Evolutionary conservation across 1,140 invertebrate species (phyloP).

Genomic region (Aethina tumida): DNA sequence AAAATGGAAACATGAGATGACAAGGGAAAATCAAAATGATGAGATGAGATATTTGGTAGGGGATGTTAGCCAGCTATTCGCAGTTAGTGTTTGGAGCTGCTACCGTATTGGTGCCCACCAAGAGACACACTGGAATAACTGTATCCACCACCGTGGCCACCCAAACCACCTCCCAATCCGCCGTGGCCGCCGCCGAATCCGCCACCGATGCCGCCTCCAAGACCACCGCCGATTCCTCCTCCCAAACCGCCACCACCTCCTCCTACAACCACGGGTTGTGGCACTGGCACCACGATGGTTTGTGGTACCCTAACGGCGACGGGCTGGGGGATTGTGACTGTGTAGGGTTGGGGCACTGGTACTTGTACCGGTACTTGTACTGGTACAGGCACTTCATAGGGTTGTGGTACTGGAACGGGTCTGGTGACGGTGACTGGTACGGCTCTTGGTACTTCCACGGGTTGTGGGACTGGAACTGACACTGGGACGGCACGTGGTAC

Average conservation of each 20-base stretch:
- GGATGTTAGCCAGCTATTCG: too few species aligned
- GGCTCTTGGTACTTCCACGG: slow-evolving; percentile 6
- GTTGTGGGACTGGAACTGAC: slow-evolving; percentile 8
- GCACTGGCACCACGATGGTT: slow-evolving; percentile 10
- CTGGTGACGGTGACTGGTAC: too few species aligned
- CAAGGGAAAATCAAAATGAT: too few species aligned
- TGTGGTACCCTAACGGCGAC: slow-evolving; percentile 11
- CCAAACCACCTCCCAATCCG: not conserved
- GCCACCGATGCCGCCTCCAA: not conserved
- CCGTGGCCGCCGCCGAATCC: slow-evolving; percentile 1
- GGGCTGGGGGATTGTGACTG: slow-evolving; percentile 10
- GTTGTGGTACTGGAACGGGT: slow-evolving; percentile 5
- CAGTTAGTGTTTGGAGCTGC: slow-evolving; percentile 8
- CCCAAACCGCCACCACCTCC: slow-evolving; percentile 4
- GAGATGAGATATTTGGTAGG: too few species aligned
- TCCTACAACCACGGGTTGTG: slow-evolving; percentile 3
- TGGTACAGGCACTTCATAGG: not conserved
- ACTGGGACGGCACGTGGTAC: slow-evolving; percentile 12
- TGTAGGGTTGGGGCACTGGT: slow-evolving; percentile 12
- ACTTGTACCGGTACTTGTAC: slow-evolving; percentile 2
- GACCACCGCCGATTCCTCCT: not conserved
- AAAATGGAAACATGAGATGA: too few species aligned
- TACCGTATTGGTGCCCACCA: slow-evolving; percentile 10
- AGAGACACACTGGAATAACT: slow-evolving; percentile 4
- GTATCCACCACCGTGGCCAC: slow-evolving; percentile 4